Base-by-base conservation (phyloP, 2,797 vertebrate species). In the Delichon dasypus region DNA sequence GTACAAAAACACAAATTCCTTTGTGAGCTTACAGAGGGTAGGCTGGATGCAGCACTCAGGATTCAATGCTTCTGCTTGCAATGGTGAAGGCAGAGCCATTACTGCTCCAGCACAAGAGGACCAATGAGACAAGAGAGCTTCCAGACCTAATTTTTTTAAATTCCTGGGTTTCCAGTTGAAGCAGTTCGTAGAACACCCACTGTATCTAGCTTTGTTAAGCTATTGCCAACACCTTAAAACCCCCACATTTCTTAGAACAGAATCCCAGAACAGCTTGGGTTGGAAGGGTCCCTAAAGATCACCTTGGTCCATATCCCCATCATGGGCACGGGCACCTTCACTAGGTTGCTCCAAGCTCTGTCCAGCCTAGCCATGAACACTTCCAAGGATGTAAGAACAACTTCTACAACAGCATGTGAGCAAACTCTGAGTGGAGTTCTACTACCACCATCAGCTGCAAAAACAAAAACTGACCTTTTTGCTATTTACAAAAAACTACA, bases 181-280 rank as follows among this genome's bases (percentile, higher is more conserved):
- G 20, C 7, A 42, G 11, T 11, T 72, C 50, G 32, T 7, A 10
- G 29, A 4, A 58, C 45, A 40, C 15, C 3, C 10, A 29, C 38
- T 12, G 11, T 1, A 72, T 5, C 7, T 45, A 61, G 13, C 38
- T 65, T 64, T 15, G 15, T 29, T 19, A 72, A 60, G 26, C 15
- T 34, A 68, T 1, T 13, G 2, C 19, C 3, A 30, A 13, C 0
- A 2, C 13, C 32, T 32, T 44, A 4, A 58, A 72, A 17, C 0
- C 1, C 4, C 5, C 7, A 3, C 0, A 0, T 45, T 68, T 44
- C 54, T 68, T 38, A 32, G 16, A 83, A 50, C 0, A 25, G 9
- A 65, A 32, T 14, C 60, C 16, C 3, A 23, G 9, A 78, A 32
- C 3, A 7, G 11, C 25, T 38, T 16, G 20, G 38, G 8, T 15